Evolutionary conservation across 2,797 vertebrate species (phyloP), one percentile per base, ranked within the genome.

Genomic region (Neosalanx taihuensis): DNA sequence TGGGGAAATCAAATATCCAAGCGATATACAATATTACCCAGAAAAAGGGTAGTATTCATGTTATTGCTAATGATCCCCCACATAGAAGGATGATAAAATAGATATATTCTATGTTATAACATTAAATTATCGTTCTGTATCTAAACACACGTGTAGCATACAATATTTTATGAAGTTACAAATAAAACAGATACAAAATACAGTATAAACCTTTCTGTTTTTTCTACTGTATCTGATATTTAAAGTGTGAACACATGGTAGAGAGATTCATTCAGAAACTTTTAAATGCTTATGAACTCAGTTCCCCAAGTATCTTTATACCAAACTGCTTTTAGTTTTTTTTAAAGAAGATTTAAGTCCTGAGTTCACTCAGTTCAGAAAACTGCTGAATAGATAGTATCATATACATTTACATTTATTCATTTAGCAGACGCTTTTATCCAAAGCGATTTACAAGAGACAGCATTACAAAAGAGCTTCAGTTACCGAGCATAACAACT

Each of bases 1-100:
- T 63, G 33, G 85, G 87, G 81, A 90, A 90, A 89, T 87, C 79
- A 86, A 79, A 71, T 73, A 73, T 76, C 53, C 33, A 56, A 51
- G 71, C 57, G 31, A 18, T 74, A 67, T 63, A 61, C 63, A 80
- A 75, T 10, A 29, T 80, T 81, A 79, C 85, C 81, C 64, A 67
- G 46, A 69, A 59, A 70, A 30, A 73, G 69, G 72, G 72, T 26
- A 26, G 23, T 26, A 85, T 75, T 6, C 23, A 58, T 89, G 79
- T 83, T 85, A 73, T 69, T 71, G 71, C 70, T 78, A 75, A 89
- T 76, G 80, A 79, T 75, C 63, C 20, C 58, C 15, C 60, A 74
- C 76, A 67, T 12, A 69, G 70, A 68, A 76, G 33, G 49, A 46
- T 46, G 30, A 35, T 72, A 71, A 77, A 30, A 70, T 74, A 62